Percentiles rank a stretch among this genome's conserved stretches.
phyloP scores from a whole-genome alignment of 2,888 invertebrate species.

The Campoplex capitator region DNA sequence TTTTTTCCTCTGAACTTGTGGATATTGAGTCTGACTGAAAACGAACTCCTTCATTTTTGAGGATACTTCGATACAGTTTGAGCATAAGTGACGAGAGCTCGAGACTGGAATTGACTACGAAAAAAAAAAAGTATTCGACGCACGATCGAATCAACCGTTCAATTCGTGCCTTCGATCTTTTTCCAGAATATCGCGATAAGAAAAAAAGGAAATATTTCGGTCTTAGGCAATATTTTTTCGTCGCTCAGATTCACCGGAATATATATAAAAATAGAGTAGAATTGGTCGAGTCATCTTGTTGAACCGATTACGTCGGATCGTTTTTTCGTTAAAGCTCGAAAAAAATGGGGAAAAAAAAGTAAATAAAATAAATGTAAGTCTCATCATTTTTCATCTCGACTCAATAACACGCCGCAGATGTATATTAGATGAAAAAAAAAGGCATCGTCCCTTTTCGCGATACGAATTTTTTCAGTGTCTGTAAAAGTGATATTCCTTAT shows the following conservation, averaged over 20 bases:
- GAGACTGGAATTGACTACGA: no score
- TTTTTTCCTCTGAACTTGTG: no score
- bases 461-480: no score
- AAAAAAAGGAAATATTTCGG: background rate
- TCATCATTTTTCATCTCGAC: background rate
- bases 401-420: background rate
- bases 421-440: no score
- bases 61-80: no score
- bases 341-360: background rate
- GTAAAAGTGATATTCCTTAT: no score
- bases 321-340: no score
- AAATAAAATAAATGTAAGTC: background rate
- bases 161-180: no score
- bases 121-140: background rate
- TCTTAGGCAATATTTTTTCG: background rate
- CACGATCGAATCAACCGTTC: no score
- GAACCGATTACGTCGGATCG: background rate
- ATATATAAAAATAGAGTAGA: background rate
- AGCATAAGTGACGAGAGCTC: no score
- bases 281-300: background rate
- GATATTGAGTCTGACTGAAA: background rate
- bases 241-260: background rate
- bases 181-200: background rate
- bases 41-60: background rate
- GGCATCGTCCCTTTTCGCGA: no score